Base-by-base conservation (phyloP, 2,888 invertebrate genomes). In the Ophioninae sp. region DNA sequence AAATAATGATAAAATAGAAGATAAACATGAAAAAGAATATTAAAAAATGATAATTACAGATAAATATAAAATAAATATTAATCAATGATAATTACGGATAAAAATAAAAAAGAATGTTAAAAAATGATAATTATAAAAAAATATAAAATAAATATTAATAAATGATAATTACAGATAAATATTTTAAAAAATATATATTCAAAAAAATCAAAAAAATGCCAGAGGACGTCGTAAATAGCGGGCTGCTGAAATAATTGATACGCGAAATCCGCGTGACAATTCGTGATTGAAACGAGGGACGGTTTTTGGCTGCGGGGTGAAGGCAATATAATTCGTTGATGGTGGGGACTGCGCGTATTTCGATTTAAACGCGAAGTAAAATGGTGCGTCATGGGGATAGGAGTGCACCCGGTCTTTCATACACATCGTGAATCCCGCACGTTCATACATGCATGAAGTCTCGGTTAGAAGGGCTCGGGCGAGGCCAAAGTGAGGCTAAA, bases 401-500 rank as follows among this genome's bases (percentile, higher is more conserved):
- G 10, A 17, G 77, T 69, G 68, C 69, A 64, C 77, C 64, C 77
- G 77, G 20, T 65, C 30, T 61, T 30, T 64, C 73, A 51, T 41
- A 41, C 68, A 68, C 73, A 41, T 69, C 51, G 23, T 13, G 41
- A 13, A 20, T 37, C 17, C 20, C 8, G 30, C 23, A 69, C 9
- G 6, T 41, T 22, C 9, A 9, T 44, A 17, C n/a, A 9, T 61
- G 44, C 23, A 41, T 44, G 23, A 67, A 51, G 51, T 56, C 74
- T n/a, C n/a, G 73, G 73, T 30, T 17, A 22, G 67, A 8, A n/a
- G 76, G 69, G 10, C 61, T 59, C 39, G 44, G 65, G 73, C 58
- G 73, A 74, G 80, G 79, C 73, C 71, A 63, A 83, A 76, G 82
- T 74, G 59, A 72, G 72, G 78, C 63, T 63, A 81, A 83, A 85